Evolutionary conservation across 1,140 invertebrate species (phyloP).

Genomic region (Campodea augens): DNA sequence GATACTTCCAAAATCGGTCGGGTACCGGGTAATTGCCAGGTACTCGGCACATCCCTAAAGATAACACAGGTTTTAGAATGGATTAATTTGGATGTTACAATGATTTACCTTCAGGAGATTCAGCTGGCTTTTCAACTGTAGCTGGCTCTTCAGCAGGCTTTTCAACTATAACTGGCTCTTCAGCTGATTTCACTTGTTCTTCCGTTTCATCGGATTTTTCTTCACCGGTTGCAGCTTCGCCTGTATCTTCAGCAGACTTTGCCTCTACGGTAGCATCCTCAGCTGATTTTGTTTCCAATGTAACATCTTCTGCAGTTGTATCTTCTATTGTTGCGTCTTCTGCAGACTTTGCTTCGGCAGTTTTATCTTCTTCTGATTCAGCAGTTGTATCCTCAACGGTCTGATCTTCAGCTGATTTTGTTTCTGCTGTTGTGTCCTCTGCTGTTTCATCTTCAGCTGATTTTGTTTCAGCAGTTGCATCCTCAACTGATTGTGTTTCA

Average conservation of each 20-base stretch:
- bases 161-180: slow-evolving; percentile 5
- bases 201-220: slow-evolving; percentile 9
- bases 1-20: too few relatives aligned
- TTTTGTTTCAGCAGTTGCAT: neutral
- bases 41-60: too few relatives aligned
- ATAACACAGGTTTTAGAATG: too few relatives aligned
- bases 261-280: slow-evolving; percentile 17
- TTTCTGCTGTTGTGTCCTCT: slow-evolving; percentile 3
- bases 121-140: slow-evolving; percentile 9
- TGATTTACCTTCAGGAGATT: slow-evolving; percentile 8
- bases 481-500: neutral
- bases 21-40: too few relatives aligned
- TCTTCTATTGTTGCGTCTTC: neutral
- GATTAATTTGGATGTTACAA: too few relatives aligned
- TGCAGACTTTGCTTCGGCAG: slow-evolving; percentile 12
- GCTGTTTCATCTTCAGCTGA: neutral
- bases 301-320: slow-evolving; percentile 1
- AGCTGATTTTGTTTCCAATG: slow-evolving; percentile 6
- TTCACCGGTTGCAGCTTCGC: slow-evolving; percentile 13
- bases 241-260: slow-evolving; percentile 11
- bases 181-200: slow-evolving; percentile 7
- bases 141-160: slow-evolving; percentile 9
- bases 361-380: slow-evolving; percentile 13
- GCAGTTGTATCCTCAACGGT: slow-evolving; percentile 6
- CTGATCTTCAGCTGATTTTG: neutral